Evolutionary conservation across 2,888 invertebrate genomes (phyloP).

Genomic region (Lycophotia porphyrea): DNA sequence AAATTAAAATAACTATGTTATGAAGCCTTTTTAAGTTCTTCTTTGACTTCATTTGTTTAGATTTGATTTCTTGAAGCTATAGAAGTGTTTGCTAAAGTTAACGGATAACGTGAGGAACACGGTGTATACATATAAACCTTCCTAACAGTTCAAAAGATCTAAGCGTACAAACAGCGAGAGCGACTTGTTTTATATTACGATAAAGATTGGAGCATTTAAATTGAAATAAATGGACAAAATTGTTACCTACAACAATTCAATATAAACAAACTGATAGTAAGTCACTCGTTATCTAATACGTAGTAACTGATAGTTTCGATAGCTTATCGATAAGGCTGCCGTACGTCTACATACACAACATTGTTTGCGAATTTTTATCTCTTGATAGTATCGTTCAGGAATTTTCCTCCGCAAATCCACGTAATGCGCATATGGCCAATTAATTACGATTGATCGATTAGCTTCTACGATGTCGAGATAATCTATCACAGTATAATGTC

Average conservation of each 20-base stretch:
- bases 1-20: no score
- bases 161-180: no score
- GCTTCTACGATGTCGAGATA: constrained; percentile 24
- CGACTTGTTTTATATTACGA: no score
- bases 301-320: constrained; percentile 36
- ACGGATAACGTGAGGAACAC: no score
- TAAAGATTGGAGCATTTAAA: neutral
- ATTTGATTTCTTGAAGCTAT: no score
- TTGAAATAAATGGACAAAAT: neutral
- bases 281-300: constrained; percentile 37
- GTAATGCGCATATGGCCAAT: constrained; percentile 49
- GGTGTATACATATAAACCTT: no score
- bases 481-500: constrained; percentile 27
- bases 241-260: neutral
- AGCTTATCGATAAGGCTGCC: constrained; percentile 62
- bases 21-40: no score
- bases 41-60: no score
- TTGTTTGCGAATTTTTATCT: constrained; percentile 58
- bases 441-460: constrained; percentile 53
- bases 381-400: constrained; percentile 47
- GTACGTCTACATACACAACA: constrained; percentile 65
- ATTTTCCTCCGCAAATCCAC: constrained; percentile 55
- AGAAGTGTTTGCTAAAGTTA: no score
- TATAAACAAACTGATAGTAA: constrained; percentile 20
- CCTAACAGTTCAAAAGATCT: no score